Percentiles rank a stretch among this genome's conserved stretches.
Evolutionary conservation across 2,797 vertebrate species (phyloP).

Genomic region (Rhinichthys osculus): DNA sequence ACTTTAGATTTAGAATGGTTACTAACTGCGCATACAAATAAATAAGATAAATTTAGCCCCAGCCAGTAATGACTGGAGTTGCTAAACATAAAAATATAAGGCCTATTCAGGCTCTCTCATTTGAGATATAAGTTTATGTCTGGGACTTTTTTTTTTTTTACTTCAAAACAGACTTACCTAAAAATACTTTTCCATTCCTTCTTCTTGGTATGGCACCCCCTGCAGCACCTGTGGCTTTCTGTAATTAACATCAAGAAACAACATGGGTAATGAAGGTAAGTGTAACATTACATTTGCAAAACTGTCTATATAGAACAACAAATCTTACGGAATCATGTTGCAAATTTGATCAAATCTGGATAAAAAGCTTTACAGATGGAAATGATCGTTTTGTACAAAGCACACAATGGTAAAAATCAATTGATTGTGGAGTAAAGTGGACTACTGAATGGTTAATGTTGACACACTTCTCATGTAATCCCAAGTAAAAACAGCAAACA

Average conservation of each 20-base stretch:
- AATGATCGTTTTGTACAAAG: background rate
- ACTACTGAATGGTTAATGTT: slow-evolving; percentile 62
- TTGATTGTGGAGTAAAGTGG: slow-evolving; percentile 34
- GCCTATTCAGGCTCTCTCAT: background rate
- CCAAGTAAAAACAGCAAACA: slow-evolving; percentile 68
- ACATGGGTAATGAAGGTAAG: background rate
- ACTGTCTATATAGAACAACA: background rate
- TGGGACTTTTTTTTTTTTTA: background rate
- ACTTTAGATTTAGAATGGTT: slow-evolving; percentile 87
- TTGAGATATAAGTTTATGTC: background rate
- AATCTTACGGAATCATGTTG: background rate
- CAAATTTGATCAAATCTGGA: background rate
- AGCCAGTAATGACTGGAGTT: slow-evolving; percentile 51
- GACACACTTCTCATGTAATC: slow-evolving; percentile 66
- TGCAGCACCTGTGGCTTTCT: slow-evolving; percentile 96
- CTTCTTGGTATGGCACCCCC: slow-evolving; percentile 91
- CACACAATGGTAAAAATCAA: background rate
- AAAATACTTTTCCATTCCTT: slow-evolving; percentile 94
- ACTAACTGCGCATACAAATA: slow-evolving; percentile 85
- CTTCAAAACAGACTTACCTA: slow-evolving; percentile 80
- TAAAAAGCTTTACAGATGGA: background rate
- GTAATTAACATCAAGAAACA: slow-evolving; percentile 68
- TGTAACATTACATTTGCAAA: background rate
- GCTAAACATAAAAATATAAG: slow-evolving; percentile 60
- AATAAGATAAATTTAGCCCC: slow-evolving; percentile 76